Evolutionary conservation across 2,888 invertebrate species (phyloP), one percentile per base, ranked within the genome.

Genomic region (Tipula vernalis): DNA sequence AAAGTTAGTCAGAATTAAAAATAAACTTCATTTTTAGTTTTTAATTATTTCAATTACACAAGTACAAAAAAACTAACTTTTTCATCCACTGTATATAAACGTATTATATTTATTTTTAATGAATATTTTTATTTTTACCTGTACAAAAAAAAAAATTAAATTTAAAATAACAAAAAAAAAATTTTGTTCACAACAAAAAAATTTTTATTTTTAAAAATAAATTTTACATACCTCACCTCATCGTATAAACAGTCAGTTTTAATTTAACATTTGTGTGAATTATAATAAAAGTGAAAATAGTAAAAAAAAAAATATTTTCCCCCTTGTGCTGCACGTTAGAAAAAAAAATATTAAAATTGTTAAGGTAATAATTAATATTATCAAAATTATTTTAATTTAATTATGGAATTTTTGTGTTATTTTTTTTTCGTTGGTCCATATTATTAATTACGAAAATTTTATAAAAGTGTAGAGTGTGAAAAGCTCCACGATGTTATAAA

Each of bases 81-180:
- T 10, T 71, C 2, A 71, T 28, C 71, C 71, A 71, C 71, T 71
- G 71, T 71, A 71, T 8, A 18, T 3, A 57, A 10, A 4, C 5
- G 5, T 39, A 71, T 71, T 8, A 18, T 71, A 10, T 71, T 71
- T 8, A 28, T 28, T 10, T 71, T 10, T 71, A 12, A 84, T 3
- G 84, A 84, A 84, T 28, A 83, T 84, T 84, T 15, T 39, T 84
- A 71, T 84, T 84, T 84, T 84, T 15, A 84, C 84, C 84, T 84
- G 84, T 39, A 84, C 28, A 28, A 28, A 28, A 84, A 84, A 47
- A 47, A 51, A 51, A 71, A 10, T 71, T 28, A 71, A 71, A 10
- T 71, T 28, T 28, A 71, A 28, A 71, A 71, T 57, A 57, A 57
- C 51, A 71, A 10, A 71, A 71, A 71, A 71, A 71, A 71, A 71